Evolutionary conservation across 2,113 vertebrate species (phyloP), one percentile per base, ranked within the genome.

Genomic region (Pseudopipra pipra): DNA sequence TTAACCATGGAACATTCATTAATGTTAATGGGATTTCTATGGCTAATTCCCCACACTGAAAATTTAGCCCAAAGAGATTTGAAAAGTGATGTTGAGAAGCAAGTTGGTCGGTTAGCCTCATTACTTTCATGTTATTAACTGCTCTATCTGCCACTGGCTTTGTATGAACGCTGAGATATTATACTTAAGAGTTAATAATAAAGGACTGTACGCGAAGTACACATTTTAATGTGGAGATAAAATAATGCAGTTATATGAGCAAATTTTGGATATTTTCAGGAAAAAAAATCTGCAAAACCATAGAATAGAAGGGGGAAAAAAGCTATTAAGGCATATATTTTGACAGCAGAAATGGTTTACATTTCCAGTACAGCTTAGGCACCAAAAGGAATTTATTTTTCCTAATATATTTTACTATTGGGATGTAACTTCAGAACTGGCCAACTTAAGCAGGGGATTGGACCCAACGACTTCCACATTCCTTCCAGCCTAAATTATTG

Each of bases 51-150:
- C 95, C 62, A 96, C 66, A 90, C 94, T 89, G 72, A 96, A 97
- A 96, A 97, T 97, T 96, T 97, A 97, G 91, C 92, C 85, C 91
- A 96, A 95, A 95, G 95, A 97, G 77, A 96, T 96, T 95, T 97
- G 91, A 94, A 58, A 95, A 97, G 78, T 95, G 85, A 95, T 95
- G 68, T 95, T 58, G 87, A 90, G 95, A 96, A 97, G 46, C 56
- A 96, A 92, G 88, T 94, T 98, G 81, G 68, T 93, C 0, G 9
- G 37, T 90, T 85, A 93, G 93, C 89, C 76, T 97, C 75, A 91
- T 97, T 97, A 92, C 89, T 87, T 95, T 77, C 47, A 58, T 82
- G 43, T 96, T 96, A 96, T 91, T 97, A 97, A 84, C 63, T 93
- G 86, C 71, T 95, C 55, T 95, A 35, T 96, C 93, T 97, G 81